These are phyloP conservation scores for Tineola bisselliella DNA, from an alignment of 2,888 invertebrate species.

Conservation along the genomic window DNA sequence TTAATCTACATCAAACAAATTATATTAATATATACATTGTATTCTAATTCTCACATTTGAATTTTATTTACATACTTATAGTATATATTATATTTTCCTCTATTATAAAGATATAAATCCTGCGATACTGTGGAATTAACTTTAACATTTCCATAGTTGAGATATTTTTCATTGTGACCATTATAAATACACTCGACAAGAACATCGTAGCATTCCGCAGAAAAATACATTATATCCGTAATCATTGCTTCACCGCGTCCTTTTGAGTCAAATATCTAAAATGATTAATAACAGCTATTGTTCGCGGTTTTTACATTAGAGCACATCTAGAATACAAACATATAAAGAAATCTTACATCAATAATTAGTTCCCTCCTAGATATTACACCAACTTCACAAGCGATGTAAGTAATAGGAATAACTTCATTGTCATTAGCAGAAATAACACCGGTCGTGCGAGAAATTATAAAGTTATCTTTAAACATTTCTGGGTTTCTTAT, in stretches of 20 bases:
- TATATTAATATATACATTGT: not conserved
- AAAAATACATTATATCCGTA: conserved; percentile 45
- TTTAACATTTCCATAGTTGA: conserved; percentile 69
- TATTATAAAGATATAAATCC: conserved; percentile 63
- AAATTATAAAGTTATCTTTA: conserved; percentile 54
- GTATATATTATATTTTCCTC: conserved; percentile 66
- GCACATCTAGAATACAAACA: conserved; percentile 37
- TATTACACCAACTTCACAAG: conserved; percentile 50
- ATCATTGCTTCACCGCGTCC: conserved; percentile 54
- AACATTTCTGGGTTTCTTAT: conserved; percentile 49
- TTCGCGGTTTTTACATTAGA: no score
- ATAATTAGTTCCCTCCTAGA: conserved; percentile 42
- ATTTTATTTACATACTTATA: conserved; percentile 47
- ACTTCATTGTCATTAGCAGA: conserved; percentile 51
- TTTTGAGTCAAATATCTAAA: conserved; percentile 51
- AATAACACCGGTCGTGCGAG: conserved; percentile 47
- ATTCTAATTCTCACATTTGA: not conserved
- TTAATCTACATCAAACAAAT: conserved; percentile 30
- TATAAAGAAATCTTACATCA: conserved; percentile 40
- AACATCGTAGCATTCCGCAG: conserved; percentile 71
- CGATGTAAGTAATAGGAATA: conserved; percentile 57
- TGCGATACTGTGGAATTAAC: conserved; percentile 55
- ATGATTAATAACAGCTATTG: no score
- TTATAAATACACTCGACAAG: conserved; percentile 62
- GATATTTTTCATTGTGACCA: conserved; percentile 42